These are phyloP conservation scores for Brachycybe producta DNA, from an alignment of 2,888 invertebrate genomes.

Conservation along the genomic window DNA sequence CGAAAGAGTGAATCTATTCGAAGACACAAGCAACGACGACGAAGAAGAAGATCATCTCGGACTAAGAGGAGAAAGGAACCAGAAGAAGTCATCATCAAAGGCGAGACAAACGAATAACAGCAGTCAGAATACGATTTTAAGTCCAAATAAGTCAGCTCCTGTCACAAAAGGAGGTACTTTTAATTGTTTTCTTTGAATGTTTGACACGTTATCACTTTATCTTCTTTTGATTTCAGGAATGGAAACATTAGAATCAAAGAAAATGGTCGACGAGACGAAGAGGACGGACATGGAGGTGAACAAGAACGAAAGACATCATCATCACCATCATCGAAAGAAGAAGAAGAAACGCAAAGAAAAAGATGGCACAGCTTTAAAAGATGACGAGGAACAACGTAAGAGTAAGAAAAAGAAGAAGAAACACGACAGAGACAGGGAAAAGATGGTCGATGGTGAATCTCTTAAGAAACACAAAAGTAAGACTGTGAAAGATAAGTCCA, in stretches of 20 bases:
- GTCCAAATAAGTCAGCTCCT: too few species aligned
- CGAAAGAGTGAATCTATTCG: constrained; percentile 8
- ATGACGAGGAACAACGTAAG: background rate
- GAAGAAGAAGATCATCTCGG: too few species aligned
- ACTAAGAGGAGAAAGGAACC: background rate
- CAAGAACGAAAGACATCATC: constrained; percentile 3
- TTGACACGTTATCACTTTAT: too few species aligned
- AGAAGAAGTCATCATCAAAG: background rate
- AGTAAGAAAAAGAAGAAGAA: background rate
- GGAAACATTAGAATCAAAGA: too few species aligned
- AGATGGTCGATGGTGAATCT: background rate
- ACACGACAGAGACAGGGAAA: background rate
- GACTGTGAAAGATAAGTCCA: too few species aligned
- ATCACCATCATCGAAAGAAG: constrained; percentile 11
- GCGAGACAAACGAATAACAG: background rate
- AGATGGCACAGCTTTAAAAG: constrained; percentile 1
- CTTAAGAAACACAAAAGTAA: too few species aligned
- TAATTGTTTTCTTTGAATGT: too few species aligned
- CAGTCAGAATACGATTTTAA: background rate
- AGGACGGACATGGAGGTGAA: background rate
- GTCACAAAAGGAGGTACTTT: too few species aligned
- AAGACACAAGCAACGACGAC: background rate
- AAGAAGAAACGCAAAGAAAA: constrained; percentile 9
- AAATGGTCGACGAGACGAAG: too few species aligned
- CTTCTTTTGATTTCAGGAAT: too few species aligned